A percentile compares a stretch with the other conserved stretches of the same genome.
These are phyloP conservation scores for Lasioglossum oenotherae DNA, from an alignment of 2,888 invertebrate genomes.

Conservation along the genomic window DNA sequence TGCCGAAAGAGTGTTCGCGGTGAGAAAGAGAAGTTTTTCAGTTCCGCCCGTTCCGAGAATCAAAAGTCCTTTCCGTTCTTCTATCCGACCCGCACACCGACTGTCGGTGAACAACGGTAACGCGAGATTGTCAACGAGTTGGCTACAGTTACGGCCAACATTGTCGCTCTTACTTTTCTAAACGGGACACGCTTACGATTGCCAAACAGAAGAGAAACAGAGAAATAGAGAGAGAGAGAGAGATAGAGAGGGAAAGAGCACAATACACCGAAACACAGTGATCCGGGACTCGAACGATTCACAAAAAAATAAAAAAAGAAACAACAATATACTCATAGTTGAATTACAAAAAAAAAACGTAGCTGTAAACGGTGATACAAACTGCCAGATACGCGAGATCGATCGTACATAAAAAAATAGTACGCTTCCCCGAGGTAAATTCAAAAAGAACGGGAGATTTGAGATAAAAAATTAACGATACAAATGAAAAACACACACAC, in stretches of 20 bases:
- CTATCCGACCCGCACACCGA: background rate
- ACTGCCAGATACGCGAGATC: conserved; percentile 70
- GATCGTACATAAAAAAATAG: conserved; percentile 60
- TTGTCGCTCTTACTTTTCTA: conserved; percentile 40
- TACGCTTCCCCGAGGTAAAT: conserved; percentile 52
- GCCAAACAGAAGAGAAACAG: background rate
- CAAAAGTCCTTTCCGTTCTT: conserved; percentile 8
- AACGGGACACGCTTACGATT: conserved; percentile 20
- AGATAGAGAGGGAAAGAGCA: conserved; percentile 8
- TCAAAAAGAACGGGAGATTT: conserved; percentile 4
- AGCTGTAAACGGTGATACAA: conserved; percentile 67
- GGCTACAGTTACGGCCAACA: conserved; percentile 20
- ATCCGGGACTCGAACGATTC: conserved; percentile 53
- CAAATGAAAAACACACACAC: conserved; percentile 14
- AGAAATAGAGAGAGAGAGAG: background rate
- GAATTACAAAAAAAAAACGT: conserved; percentile 54
- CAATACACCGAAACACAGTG: conserved; percentile 21
- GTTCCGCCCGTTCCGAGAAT: background rate
- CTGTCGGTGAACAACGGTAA: background rate
- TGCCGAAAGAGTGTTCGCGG: background rate
- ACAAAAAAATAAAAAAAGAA: conserved; percentile 25
- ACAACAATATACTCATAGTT: conserved; percentile 40
- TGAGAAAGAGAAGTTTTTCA: background rate
- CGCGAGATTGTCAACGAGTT: conserved; percentile 43
- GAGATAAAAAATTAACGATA: background rate